Conservation (phyloP, 2,888 invertebrate genomes). For the Masnerella sp. region DNA sequence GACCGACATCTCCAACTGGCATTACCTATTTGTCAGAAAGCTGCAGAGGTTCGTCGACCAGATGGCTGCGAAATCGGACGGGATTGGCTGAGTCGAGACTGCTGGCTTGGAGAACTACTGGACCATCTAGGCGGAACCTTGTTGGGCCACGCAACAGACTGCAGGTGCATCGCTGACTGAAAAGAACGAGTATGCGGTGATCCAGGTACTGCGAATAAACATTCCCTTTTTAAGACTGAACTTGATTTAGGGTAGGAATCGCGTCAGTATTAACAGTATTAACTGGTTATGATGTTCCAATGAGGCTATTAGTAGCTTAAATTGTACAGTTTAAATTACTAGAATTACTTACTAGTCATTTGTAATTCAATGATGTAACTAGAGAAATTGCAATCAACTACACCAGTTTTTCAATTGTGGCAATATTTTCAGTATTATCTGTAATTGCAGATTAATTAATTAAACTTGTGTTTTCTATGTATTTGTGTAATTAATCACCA, state of each 20-base stretch:
- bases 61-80: conserved; percentile 13
- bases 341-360: not conserved
- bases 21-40: conserved; percentile 33
- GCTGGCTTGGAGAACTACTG: not conserved
- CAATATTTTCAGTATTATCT: conserved; percentile 21
- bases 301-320: too few species aligned
- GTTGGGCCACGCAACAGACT: too few species aligned
- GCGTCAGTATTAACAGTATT: not conserved
- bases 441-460: conserved; percentile 7
- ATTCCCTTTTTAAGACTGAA: conserved; percentile 20
- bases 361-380: not conserved
- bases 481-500: not conserved
- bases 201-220: conserved; percentile 17
- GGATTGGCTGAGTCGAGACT: conserved; percentile 27
- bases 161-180: conserved; percentile 5
- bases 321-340: not conserved
- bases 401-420: not conserved
- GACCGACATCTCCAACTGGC: conserved; percentile 47
- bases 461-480: too few species aligned
- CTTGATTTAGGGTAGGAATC: not conserved
- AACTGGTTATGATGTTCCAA: not conserved
- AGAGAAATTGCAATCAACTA: not conserved
- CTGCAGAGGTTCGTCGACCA: conserved; percentile 5
- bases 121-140: not conserved
- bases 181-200: not conserved